These are phyloP conservation scores for Bos indicus DNA, from an alignment of 2,113 vertebrate species.

Conservation along the genomic window DNA sequence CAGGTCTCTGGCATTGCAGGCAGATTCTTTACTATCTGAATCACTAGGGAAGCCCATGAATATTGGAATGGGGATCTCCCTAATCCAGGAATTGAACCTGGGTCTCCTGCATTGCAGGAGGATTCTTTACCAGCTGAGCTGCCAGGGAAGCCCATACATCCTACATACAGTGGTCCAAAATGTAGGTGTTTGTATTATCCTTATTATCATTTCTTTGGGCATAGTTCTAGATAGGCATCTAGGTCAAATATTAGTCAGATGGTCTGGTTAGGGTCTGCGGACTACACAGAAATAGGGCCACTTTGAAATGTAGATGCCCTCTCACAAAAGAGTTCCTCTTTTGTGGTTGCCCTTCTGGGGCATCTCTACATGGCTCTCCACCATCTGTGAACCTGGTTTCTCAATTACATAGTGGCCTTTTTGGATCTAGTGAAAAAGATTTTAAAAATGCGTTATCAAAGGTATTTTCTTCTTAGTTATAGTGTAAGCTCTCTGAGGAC, in stretches of 20 bases:
- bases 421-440: neutral
- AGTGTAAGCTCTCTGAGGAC: neutral
- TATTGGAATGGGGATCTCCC: neutral
- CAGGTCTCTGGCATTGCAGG: neutral
- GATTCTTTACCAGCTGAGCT: neutral
- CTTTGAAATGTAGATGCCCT: neutral
- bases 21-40: neutral
- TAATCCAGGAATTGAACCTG: neutral
- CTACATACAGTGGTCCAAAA: neutral
- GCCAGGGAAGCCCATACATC: neutral
- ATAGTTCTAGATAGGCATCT: neutral
- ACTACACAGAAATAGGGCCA: neutral
- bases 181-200: neutral
- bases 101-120: neutral
- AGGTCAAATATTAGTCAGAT: neutral
- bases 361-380: neutral
- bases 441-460: neutral
- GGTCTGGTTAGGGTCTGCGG: neutral
- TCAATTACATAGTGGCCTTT: neutral
- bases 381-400: neutral
- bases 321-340: neutral
- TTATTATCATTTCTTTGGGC: neutral
- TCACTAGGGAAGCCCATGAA: neutral
- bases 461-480: neutral
- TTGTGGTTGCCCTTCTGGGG: neutral